Percentiles rank a stretch among this genome's conserved stretches.
phyloP scores from a whole-genome alignment of 2,113 vertebrate species.

The Andinoacara biseriatus region DNA sequence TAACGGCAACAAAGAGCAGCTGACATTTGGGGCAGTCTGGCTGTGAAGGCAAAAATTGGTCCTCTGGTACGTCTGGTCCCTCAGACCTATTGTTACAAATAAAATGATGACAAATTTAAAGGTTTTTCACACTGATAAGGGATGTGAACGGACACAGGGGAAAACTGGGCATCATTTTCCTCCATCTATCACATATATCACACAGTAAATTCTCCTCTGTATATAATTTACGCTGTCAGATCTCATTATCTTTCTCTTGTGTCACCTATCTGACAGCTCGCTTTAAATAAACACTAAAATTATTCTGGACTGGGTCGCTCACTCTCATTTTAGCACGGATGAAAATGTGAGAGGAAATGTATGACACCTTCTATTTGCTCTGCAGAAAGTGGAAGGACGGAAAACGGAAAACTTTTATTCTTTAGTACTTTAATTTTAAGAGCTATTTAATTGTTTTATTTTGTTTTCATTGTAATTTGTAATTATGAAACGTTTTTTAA shows the following conservation, averaged over 20 bases:
- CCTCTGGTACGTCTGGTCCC: conserved; percentile 17
- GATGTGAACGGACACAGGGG: background rate
- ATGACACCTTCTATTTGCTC: background rate
- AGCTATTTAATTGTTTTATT: background rate
- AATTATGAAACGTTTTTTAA: background rate
- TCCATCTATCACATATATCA: background rate
- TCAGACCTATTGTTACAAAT: conserved; percentile 9
- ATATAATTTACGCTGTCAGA: conserved; percentile 23
- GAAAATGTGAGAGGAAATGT: background rate
- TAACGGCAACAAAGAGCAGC: conserved; percentile 13
- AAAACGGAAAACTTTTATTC: background rate
- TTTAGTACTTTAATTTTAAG: background rate
- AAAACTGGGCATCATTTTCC: background rate
- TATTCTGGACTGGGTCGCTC: conserved; percentile 7
- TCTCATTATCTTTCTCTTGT: conserved; percentile 25
- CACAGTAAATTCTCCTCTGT: conserved; percentile 11
- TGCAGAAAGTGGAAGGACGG: background rate
- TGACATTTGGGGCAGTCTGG: conserved; percentile 23
- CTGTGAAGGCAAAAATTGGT: conserved; percentile 10
- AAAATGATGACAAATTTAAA: conserved; percentile 29
- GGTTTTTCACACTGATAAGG: conserved; percentile 11
- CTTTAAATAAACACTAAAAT: background rate
- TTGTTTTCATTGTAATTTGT: background rate
- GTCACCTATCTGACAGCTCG: conserved; percentile 24
- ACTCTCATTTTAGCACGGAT: background rate